These are phyloP conservation scores for Engystomops pustulosus DNA, from an alignment of 2,113 vertebrate genomes.

Conservation along the genomic window DNA sequence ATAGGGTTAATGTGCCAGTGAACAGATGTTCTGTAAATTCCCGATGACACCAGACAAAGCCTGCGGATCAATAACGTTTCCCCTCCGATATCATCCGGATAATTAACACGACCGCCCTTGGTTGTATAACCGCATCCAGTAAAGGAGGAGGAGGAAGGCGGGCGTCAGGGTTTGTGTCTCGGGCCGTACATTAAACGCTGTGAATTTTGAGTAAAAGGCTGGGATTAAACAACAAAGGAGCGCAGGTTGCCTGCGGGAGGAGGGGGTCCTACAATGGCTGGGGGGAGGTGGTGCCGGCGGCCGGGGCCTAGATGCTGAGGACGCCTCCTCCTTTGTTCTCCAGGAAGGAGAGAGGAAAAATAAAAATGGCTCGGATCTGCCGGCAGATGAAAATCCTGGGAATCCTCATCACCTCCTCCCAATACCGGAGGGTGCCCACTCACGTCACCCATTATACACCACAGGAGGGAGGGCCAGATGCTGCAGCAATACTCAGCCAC, in stretches of 20 bases:
- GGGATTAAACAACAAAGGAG: constrained; percentile 9
- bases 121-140: not conserved
- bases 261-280: not conserved
- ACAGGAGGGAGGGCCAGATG: not conserved
- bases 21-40: not conserved
- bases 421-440: not conserved
- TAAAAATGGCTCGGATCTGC: not conserved
- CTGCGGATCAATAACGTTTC: not conserved
- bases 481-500: not conserved
- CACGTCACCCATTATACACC: not conserved
- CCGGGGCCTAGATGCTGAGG: not conserved
- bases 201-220: not conserved
- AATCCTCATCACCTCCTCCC: not conserved
- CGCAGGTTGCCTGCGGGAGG: not conserved
- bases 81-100: not conserved
- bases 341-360: not conserved
- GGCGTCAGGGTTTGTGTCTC: not conserved
- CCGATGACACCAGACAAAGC: not conserved
- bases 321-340: constrained; percentile 37
- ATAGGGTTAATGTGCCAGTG: not conserved
- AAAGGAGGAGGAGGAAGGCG: not conserved
- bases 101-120: not conserved
- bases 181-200: not conserved
- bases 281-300: constrained; percentile 29
- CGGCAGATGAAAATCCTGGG: not conserved